Base-by-base conservation (phyloP, 1,140 invertebrate species). In the Atta texana region DNA sequence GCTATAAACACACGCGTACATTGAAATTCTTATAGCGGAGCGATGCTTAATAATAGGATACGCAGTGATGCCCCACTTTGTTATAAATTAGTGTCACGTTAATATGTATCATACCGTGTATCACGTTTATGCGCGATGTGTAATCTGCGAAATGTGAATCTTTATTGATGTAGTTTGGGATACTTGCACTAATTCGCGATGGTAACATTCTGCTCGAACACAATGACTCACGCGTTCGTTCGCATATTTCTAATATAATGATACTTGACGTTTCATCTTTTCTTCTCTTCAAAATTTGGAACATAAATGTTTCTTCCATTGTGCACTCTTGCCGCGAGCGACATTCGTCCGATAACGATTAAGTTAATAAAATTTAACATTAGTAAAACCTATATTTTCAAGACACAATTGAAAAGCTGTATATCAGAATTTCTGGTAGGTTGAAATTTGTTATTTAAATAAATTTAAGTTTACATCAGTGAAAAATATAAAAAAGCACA, bases 11-110 rank as follows among this genome's bases (percentile, higher is more conserved):
- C 51, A 21, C 3, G 55, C 31, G 66, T 71, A 44, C 66, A 71
- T 81, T 81, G 21, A 81, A 71, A 81, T 81, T 81, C 78, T 71
- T 12, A 57, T 28, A 57, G 12, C 64, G 31, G 16, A 24, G 66
- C 31, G 34, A 57, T 57, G 77, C 31, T 81, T 81, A 81, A 81
- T 81, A 81, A 81, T 71, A 18, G 53, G 21, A 18, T 24, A 71
- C 24, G 49, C 44, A 44, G 5, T 57, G 77, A 81, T 81, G 51
- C 64, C 21, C 31, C 34, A 21, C 21, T 81, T 81, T 57, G 34
- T 16, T 21, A 57, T 71, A 71, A 81, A 71, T 71, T 81, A 81
- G 6, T 57, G 16, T n/a, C 21, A 39, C 76, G 21, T 21, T 68
- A 68, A 53, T 53, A 44, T 0, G 8, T 44, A 24, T 28, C 18